A percentile compares a stretch with the other conserved stretches of the same genome.
Conservation (phyloP, 2,113 vertebrate genomes). For the Parus major region DNA sequence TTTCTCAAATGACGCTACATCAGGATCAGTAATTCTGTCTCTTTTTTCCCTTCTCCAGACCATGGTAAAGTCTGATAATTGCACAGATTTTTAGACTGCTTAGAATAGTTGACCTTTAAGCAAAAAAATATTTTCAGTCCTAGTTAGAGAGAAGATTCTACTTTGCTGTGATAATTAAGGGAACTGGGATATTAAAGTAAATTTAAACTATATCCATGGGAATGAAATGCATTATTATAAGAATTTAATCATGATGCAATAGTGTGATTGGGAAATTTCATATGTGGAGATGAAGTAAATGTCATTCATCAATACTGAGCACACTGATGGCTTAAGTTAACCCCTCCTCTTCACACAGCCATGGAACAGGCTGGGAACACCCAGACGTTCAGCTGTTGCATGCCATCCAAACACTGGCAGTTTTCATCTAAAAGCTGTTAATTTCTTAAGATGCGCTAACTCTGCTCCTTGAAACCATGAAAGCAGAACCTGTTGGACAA, state of each 20-base stretch:
- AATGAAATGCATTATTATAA: background rate
- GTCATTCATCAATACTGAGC: background rate
- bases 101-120: slow-evolving; percentile 16
- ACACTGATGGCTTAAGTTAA: background rate
- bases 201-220: background rate
- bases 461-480: background rate
- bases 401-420: background rate
- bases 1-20: background rate
- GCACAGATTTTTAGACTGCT: background rate
- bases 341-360: background rate
- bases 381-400: background rate
- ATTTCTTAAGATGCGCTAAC: background rate
- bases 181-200: background rate
- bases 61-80: background rate
- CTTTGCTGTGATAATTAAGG: slow-evolving; percentile 12
- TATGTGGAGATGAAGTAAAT: background rate
- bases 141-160: background rate
- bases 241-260: background rate
- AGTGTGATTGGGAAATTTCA: background rate
- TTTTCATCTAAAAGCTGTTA: background rate
- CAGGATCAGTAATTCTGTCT: background rate
- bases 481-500: background rate
- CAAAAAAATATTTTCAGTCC: background rate
- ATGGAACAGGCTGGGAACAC: background rate
- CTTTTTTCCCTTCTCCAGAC: background rate